phyloP scores from a whole-genome alignment of 2,888 invertebrate species.

The Chloroclystis v-ata region DNA sequence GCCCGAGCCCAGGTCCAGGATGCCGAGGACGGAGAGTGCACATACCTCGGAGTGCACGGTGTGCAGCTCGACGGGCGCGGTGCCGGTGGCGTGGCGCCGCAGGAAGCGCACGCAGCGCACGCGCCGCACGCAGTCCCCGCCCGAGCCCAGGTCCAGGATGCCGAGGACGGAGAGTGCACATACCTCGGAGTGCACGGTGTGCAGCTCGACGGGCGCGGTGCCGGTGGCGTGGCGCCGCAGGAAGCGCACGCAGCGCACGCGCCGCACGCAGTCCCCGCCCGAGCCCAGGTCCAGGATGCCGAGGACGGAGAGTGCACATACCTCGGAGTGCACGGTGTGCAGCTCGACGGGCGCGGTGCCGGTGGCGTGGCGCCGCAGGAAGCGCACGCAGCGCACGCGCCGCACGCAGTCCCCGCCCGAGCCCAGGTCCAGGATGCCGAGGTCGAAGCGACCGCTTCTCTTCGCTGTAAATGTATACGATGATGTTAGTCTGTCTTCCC shows the following conservation, averaged over 20 bases:
- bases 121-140: constrained; percentile 92
- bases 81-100: constrained; percentile 92
- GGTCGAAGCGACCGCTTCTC: constrained; percentile 95
- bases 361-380: constrained; percentile 92
- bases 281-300: constrained; percentile 79
- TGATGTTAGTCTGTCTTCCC: too few relatives aligned
- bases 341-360: constrained; percentile 96
- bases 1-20: constrained; percentile 83
- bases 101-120: constrained; percentile 87
- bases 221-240: constrained; percentile 93
- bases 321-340: constrained; percentile 93
- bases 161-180: constrained; percentile 81
- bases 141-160: constrained; percentile 84
- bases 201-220: constrained; percentile 93
- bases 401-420: constrained; percentile 93
- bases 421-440: constrained; percentile 80
- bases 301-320: constrained; percentile 79
- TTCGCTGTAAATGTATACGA: constrained; percentile 80
- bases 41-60: constrained; percentile 93
- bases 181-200: constrained; percentile 94
- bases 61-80: constrained; percentile 94
- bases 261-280: constrained; percentile 73
- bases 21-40: constrained; percentile 78
- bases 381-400: constrained; percentile 88
- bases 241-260: constrained; percentile 87